Conservation (phyloP, 2,888 invertebrate genomes). For the Plagiodera versicolora region DNA sequence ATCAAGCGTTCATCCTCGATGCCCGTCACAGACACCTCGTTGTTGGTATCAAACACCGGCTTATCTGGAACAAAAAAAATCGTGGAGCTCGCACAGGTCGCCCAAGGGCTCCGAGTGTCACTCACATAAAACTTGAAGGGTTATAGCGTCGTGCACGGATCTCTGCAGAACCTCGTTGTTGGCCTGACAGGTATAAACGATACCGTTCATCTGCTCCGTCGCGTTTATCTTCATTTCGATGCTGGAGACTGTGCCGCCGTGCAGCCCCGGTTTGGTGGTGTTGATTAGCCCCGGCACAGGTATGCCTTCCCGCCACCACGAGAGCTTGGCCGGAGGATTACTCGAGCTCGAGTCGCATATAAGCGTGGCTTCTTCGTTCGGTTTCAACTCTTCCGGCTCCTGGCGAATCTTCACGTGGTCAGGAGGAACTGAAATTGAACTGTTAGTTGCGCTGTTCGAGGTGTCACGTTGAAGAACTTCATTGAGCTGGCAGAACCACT, state of each 20-base stretch:
- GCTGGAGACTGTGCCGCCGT: conserved; percentile 85
- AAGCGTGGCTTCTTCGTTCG: conserved; percentile 77
- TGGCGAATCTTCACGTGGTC: conserved; percentile 83
- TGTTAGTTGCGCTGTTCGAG: too few species aligned
- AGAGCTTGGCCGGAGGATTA: conserved; percentile 83
- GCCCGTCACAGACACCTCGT: conserved; percentile 69
- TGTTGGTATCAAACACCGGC: conserved; percentile 75
- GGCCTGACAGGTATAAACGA: conserved; percentile 90
- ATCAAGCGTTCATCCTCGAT: conserved; percentile 82
- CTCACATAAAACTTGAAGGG: conserved; percentile 89
- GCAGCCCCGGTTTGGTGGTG: conserved; percentile 75
- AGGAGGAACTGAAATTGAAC: conserved; percentile 77
- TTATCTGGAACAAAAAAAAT: conserved; percentile 74
- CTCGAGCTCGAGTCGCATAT: conserved; percentile 90
- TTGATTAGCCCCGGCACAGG: conserved; percentile 74
- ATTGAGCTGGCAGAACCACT: too few species aligned
- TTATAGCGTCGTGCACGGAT: conserved; percentile 86
- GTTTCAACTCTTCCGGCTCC: conserved; percentile 78
- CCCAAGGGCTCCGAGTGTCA: conserved; percentile 42
- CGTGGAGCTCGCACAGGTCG: too few species aligned
- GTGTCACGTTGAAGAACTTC: background rate
- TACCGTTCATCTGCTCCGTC: conserved; percentile 81
- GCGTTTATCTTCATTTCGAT: conserved; percentile 78
- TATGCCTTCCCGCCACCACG: conserved; percentile 90
- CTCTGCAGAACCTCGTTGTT: conserved; percentile 81